Evolutionary conservation across 2,888 invertebrate species (phyloP), one percentile per base, ranked within the genome.

Genomic region (Agrochola macilenta): DNA sequence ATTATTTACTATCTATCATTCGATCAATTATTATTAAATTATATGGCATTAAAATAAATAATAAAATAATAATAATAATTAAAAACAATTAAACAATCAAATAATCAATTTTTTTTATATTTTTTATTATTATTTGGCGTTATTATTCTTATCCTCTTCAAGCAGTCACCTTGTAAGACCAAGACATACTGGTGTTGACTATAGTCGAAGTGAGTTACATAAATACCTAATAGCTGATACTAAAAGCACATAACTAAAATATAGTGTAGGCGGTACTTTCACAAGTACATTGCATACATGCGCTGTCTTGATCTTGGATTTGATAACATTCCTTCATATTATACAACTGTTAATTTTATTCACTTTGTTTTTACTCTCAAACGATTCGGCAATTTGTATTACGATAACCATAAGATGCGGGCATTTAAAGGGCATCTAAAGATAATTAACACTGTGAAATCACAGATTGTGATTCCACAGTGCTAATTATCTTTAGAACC

Each of bases 241-340:
- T 69, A 57, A 72, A 78, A 76, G 54, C 61, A 78, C 52, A 57
- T 77, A 76, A 43, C 75, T 74, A 76, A 78, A 86, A 83, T 80
- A 52, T 73, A 79, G 74, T 65, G 72, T 49, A 58, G 30, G 72
- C 35, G 63, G 58, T 79, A 85, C 79, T 86, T 86, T 86, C 86
- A 86, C 86, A 81, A 86, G 78, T 79, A 79, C 58, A 84, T 84
- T 70, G 70, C 66, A 81, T 30, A 80, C 74, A 78, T 58, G 60
- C 72, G 76, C 66, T 83, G 69, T 61, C 65, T 83, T 69, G 81
- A 85, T 87, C 74, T 83, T 76, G 66, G 63, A 68, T 70, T 76
- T 79, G 61, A 81, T 81, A 66, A 86, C 65, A 78, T 77, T 79
- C 82, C 66, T 80, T 71, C 35, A 26, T 60, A 58, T 69, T 74